Percentiles rank a stretch among this genome's conserved stretches.
Conservation (phyloP, 2,797 vertebrate species). For the Alcedo quadribrachys region DNA sequence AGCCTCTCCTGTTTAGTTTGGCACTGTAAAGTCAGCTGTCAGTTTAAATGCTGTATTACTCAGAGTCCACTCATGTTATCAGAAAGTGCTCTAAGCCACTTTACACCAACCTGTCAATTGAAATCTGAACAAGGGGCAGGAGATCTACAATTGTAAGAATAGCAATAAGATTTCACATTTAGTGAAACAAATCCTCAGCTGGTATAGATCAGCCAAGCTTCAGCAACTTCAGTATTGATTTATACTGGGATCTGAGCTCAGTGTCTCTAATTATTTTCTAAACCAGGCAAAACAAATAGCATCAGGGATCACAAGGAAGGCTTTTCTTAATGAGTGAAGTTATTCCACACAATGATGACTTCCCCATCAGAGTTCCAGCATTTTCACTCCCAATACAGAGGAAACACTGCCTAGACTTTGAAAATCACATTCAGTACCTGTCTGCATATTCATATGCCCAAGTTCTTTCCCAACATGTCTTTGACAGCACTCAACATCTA, state of each 20-base stretch:
- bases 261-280: conserved; percentile 8
- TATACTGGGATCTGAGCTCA: not conserved
- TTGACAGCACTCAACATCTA: not conserved
- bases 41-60: not conserved
- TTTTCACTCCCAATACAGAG: not conserved
- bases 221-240: conserved; percentile 6
- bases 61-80: not conserved
- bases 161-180: not conserved
- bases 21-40: not conserved
- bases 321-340: not conserved
- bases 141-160: not conserved
- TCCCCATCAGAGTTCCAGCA: not conserved
- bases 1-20: not conserved
- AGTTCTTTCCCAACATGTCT: not conserved
- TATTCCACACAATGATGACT: not conserved
- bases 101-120: conserved; percentile 5
- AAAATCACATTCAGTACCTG: not conserved
- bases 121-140: not conserved
- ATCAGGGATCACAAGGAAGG: not conserved
- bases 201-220: not conserved
- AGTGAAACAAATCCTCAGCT: conserved; percentile 30
- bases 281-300: conserved; percentile 5
- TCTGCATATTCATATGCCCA: not conserved
- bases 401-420: not conserved
- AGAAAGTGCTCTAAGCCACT: conserved; percentile 19